Base-by-base conservation (phyloP, 2,888 invertebrate species). In the Heliconius aoede region DNA sequence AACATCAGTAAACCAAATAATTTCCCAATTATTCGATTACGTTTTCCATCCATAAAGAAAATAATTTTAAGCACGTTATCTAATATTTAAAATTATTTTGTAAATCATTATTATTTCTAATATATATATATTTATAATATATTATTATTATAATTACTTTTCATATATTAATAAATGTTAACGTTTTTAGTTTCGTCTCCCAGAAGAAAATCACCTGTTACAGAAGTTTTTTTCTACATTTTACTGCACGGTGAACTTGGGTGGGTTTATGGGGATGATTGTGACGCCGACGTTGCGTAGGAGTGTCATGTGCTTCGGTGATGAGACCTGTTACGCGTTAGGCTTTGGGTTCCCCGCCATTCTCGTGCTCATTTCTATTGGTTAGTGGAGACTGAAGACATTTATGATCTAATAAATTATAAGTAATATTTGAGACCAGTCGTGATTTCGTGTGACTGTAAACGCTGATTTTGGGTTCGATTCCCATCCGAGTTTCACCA, bases 151-250 rank as follows among this genome's bases (percentile, higher is more conserved):
- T 46, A 7, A 21, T 5, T 60, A 26, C n/a, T 24, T 60, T 11
- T 24, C 24, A 13, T 60, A 26, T 60, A 26, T 1, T 60, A 60
- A 60, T 28, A 60, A 15, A 15, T 28, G 15, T 60, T 26, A 60
- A 1, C 24, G 46, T 32, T 71, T 73, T 5, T 83, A 94, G 94
- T 97, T 97, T 85, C 93, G 94, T 18, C 88, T 96, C n/a, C 96
- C 96, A 0, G 95, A 95, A 75, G 96, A 97, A 89, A 95, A 96
- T 81, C 94, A 95, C 77, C 95, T 96, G 72, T 91, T 97, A 26
- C 95, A 96, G 83, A 94, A 95, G 67, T 98, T 97, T 88, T 98
- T 98, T 90, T 97, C 97, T 0, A 95, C 97, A 1, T 98, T 98
- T 91, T 98, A 98, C 88, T 97, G 97, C 87, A 95, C 96, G 36